Evolutionary conservation across 2,113 vertebrate species (phyloP).

Genomic region (Ifrita kowaldi): DNA sequence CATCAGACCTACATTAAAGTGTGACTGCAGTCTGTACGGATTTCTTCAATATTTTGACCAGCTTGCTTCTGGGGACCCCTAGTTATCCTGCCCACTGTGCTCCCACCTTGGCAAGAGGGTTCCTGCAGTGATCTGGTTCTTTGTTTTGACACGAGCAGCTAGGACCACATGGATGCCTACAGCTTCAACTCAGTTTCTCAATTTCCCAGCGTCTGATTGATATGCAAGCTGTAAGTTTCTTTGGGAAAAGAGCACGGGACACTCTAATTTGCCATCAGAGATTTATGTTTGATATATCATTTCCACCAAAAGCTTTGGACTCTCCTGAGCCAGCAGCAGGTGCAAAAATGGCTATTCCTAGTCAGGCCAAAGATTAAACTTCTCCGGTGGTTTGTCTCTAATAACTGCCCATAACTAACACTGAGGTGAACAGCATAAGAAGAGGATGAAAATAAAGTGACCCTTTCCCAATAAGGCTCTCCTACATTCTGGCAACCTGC

Average conservation of each 20-base stretch:
- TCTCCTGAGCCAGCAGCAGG: not conserved
- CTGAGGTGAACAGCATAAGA: not conserved
- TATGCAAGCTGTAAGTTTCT: not conserved
- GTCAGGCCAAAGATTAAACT: not conserved
- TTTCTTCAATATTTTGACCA: not conserved
- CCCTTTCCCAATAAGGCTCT: not conserved
- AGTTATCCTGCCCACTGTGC: not conserved
- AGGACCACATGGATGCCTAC: accelerated
- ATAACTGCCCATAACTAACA: not conserved
- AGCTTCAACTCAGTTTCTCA: not conserved
- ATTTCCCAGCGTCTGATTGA: not conserved
- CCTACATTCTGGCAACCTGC: not conserved
- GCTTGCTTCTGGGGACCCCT: not conserved
- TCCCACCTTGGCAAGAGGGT: not conserved
- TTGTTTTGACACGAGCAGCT: accelerated
- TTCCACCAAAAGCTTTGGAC: not conserved
- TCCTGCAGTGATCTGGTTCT: not conserved
- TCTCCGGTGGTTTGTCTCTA: not conserved
- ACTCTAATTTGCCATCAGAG: not conserved
- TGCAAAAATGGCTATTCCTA: not conserved
- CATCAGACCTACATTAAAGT: not conserved
- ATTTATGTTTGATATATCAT: not conserved
- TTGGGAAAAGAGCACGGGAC: not conserved
- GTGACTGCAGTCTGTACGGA: not conserved
- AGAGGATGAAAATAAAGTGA: not conserved